These are phyloP conservation scores for Uromys caudimaculatus DNA, from an alignment of 2,797 vertebrate genomes.

Conservation along the genomic window DNA sequence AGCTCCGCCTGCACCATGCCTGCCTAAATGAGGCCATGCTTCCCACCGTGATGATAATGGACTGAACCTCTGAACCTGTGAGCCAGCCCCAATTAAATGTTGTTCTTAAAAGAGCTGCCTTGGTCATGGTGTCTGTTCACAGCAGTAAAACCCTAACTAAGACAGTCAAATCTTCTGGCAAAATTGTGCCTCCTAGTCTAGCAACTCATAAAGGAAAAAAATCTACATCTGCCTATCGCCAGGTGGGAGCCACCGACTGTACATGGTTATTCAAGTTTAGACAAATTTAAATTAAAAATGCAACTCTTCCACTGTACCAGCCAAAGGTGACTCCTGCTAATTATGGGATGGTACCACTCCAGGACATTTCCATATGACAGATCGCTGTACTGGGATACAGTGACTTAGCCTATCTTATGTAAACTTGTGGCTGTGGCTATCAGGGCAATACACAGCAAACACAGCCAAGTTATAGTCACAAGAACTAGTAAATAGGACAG, in stretches of 20 bases:
- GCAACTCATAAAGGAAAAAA: slow-evolving; percentile 26
- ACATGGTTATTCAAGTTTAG: neutral
- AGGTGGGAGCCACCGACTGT: neutral
- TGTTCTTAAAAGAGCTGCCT: neutral
- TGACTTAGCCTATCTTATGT: neutral
- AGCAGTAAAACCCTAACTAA: neutral
- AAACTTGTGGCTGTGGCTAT: neutral
- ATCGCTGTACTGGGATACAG: neutral
- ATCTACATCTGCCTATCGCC: neutral
- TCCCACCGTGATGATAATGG: neutral
- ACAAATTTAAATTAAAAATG: neutral
- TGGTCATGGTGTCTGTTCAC: neutral
- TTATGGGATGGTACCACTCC: neutral
- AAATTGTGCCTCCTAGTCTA: slow-evolving; percentile 28
- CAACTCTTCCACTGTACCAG: neutral
- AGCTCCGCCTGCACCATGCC: neutral
- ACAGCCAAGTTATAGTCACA: neutral
- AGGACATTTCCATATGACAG: neutral
- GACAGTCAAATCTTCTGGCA: neutral
- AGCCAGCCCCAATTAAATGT: neutral
- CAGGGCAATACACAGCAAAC: neutral
- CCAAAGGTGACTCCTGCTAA: neutral
- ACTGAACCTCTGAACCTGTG: neutral
- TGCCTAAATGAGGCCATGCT: neutral
- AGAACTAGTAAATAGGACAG: neutral